A percentile compares a stretch with the other conserved stretches of the same genome.
Conservation (phyloP, 1,140 invertebrate species). For the Leptinotarsa texana region DNA sequence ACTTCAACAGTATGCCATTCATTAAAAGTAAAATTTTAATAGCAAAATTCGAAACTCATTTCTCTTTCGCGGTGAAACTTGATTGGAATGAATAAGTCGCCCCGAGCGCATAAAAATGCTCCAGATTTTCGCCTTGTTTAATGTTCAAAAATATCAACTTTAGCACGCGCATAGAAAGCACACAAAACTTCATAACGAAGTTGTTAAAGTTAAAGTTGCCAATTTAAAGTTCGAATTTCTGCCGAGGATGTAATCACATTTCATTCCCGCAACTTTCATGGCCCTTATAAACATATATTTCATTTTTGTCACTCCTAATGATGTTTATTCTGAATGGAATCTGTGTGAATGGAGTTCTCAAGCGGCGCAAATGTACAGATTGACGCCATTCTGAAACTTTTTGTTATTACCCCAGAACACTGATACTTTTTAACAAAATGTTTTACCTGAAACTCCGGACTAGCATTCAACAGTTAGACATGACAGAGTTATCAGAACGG, state of each 20-base stretch:
- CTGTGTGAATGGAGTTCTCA: background rate
- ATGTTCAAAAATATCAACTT: background rate
- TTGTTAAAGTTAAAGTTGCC: conserved; percentile 31
- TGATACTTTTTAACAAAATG: no score
- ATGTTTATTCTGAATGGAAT: conserved; percentile 17
- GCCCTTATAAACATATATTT: conserved; percentile 16
- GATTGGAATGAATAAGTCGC: background rate
- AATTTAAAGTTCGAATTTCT: conserved; percentile 32
- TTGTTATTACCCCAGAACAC: no score
- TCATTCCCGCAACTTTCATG: conserved; percentile 19
- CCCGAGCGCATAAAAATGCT: background rate
- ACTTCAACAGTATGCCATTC: no score
- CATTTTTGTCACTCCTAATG: conserved; percentile 7
- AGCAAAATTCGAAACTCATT: background rate
- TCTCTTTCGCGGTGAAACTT: background rate
- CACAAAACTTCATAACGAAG: conserved; percentile 26
- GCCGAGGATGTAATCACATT: conserved; percentile 19
- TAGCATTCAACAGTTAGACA: no score
- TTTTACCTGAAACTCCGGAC: no score
- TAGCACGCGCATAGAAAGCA: background rate
- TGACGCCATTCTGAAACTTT: no score
- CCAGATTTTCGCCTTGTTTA: background rate
- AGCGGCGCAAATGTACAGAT: background rate
- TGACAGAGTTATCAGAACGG: no score
- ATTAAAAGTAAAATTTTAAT: no score